Evolutionary conservation across 2,113 vertebrate genomes (phyloP).

Genomic region (Zosterops lateralis): DNA sequence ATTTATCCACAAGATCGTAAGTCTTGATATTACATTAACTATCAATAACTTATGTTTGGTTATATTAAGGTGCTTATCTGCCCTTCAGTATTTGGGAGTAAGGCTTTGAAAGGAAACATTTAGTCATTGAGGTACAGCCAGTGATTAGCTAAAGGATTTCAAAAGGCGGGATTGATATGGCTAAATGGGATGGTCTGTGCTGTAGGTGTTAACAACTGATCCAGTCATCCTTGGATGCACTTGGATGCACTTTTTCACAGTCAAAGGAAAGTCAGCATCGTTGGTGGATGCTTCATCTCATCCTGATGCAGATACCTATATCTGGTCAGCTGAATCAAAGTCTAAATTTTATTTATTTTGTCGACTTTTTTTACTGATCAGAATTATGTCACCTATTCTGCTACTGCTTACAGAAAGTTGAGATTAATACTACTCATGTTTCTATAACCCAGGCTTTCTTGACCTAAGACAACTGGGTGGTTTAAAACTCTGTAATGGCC

Average conservation of each 20-base stretch:
- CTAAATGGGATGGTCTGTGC: not conserved
- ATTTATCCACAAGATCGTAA: not conserved
- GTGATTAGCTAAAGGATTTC: not conserved
- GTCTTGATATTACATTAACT: not conserved
- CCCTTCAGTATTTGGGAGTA: not conserved
- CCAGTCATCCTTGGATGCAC: not conserved
- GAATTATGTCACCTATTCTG: not conserved
- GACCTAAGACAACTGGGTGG: not conserved
- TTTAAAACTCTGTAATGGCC: not conserved
- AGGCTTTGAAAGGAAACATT: not conserved
- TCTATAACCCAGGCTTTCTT: not conserved
- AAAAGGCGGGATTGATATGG: not conserved
- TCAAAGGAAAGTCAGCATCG: not conserved
- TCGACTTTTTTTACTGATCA: not conserved
- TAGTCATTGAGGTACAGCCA: not conserved
- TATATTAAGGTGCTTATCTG: not conserved
- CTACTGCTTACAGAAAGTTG: not conserved
- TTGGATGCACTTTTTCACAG: not conserved
- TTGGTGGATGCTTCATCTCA: not conserved
- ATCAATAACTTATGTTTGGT: not conserved
- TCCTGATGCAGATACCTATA: not conserved
- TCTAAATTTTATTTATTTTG: not conserved
- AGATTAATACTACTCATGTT: not conserved
- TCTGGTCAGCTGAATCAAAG: not conserved
- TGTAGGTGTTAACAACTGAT: not conserved